Evolutionary conservation across 2,888 invertebrate species (phyloP).

Genomic region (Eubasilissa splendida): DNA sequence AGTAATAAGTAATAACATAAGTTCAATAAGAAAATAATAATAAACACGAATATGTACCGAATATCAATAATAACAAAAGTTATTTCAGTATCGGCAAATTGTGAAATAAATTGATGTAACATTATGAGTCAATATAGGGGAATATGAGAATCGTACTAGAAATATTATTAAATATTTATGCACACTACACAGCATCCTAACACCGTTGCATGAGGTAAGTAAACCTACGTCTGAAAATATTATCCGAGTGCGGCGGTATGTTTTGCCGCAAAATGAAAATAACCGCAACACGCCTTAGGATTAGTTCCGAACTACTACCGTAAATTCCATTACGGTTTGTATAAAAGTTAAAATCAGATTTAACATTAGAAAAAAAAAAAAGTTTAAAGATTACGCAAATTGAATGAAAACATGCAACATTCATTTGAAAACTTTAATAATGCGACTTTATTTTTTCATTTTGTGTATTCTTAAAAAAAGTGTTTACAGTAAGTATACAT

Average conservation of each 20-base stretch:
- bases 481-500: too few relatives aligned
- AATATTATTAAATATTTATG: not conserved
- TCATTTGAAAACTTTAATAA: too few relatives aligned
- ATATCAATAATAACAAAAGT: too few relatives aligned
- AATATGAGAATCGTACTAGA: not conserved
- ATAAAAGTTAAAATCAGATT: not conserved
- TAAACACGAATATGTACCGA: too few relatives aligned
- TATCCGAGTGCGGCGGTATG: conserved; percentile 3
- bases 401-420: too few relatives aligned
- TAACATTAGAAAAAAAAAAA: not conserved
- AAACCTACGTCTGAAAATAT: not conserved
- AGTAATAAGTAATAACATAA: too few relatives aligned
- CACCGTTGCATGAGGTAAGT: not conserved
- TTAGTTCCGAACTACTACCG: conserved; percentile 7
- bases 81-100: too few relatives aligned
- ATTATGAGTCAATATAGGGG: not conserved
- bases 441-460: too few relatives aligned
- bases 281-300: conserved; percentile 31
- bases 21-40: too few relatives aligned
- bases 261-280: not conserved
- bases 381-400: too few relatives aligned
- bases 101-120: too few relatives aligned
- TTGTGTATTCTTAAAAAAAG: too few relatives aligned
- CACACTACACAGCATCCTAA: not conserved
- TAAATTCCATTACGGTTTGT: not conserved